Base-by-base conservation (phyloP, 2,797 vertebrate genomes). In the Chaenodraco wilsoni region DNA sequence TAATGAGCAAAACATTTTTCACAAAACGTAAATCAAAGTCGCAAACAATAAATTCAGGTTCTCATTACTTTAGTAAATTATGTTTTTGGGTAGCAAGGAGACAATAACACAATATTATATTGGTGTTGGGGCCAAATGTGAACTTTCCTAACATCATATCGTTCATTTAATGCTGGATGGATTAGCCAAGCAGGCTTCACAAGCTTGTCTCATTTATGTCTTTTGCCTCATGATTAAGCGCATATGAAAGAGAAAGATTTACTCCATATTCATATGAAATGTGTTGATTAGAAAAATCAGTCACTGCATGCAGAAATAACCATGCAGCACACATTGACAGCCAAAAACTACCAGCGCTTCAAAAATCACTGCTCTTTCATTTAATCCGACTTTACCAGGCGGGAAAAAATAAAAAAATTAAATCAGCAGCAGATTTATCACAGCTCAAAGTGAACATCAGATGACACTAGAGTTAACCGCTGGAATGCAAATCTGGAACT, bases 401-500 rank as follows among this genome's bases (percentile, higher is more conserved):
- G 1, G 1, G 33, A 40, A 69, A 59, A 21, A 27, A 48, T 45
- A 72, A 49, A 23, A 6, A 4, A 49, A 48, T 45, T 72, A 45
- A 23, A 51, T 58, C 43, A 69, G 58, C 52, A n/a, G 56, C 60
- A 70, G 69, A 88, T 81, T 84, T 65, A 86, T 85, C 65, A 76
- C 33, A 61, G 48, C 76, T 82, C 62, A 82, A 74, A 85, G 85
- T 66, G 76, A 74, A 78, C 81, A 61, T 72, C 6, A 4, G 69
- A 71, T 64, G 66, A 74, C 67, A 67, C 23, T 46, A 17, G 49
- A 61, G 48, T 72, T 79, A 69, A 77, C 83, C 77, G 64, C 69
- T 60, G n/a, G 54, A 83, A 88, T 88, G 67, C 72, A 87, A 90
- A 88, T 72, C 19, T 61, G 82, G 72, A 76, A 51, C 72, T 85